A percentile compares a stretch with the other conserved stretches of the same genome.
phyloP scores from a whole-genome alignment of 2,888 invertebrate genomes.

The Nemurella pictetii region DNA sequence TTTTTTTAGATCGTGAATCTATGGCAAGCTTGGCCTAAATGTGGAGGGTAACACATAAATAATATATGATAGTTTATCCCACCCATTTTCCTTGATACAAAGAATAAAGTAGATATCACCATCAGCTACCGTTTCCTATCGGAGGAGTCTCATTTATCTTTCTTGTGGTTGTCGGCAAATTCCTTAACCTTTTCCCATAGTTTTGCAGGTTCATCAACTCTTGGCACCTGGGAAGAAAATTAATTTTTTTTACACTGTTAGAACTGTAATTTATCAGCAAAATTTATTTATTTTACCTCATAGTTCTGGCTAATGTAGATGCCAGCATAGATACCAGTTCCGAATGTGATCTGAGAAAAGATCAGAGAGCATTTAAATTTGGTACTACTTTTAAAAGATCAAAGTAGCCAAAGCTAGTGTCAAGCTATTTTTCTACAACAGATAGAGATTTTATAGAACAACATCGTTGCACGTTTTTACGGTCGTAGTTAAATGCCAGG shows the following conservation, averaged over 20 bases:
- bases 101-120: neutral
- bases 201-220: constrained; percentile 80
- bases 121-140: neutral
- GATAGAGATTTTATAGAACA: too few species aligned
- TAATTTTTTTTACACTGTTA: too few species aligned
- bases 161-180: constrained; percentile 66
- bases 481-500: too few species aligned
- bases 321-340: constrained; percentile 71
- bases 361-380: too few species aligned
- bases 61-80: neutral
- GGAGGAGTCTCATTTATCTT: constrained; percentile 40
- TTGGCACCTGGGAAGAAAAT: constrained; percentile 69
- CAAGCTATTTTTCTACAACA: too few species aligned
- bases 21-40: neutral
- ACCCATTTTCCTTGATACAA: constrained; percentile 25
- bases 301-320: constrained; percentile 76
- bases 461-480: too few species aligned
- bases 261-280: neutral
- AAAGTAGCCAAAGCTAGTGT: too few species aligned
- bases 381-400: too few species aligned
- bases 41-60: neutral
- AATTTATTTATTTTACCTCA: constrained; percentile 58
- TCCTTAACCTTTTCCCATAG: constrained; percentile 71
- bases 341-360: constrained; percentile 65
- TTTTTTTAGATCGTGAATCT: neutral